Base-by-base conservation (phyloP, 2,113 vertebrate species). In the Benitochromis conjunctus region DNA sequence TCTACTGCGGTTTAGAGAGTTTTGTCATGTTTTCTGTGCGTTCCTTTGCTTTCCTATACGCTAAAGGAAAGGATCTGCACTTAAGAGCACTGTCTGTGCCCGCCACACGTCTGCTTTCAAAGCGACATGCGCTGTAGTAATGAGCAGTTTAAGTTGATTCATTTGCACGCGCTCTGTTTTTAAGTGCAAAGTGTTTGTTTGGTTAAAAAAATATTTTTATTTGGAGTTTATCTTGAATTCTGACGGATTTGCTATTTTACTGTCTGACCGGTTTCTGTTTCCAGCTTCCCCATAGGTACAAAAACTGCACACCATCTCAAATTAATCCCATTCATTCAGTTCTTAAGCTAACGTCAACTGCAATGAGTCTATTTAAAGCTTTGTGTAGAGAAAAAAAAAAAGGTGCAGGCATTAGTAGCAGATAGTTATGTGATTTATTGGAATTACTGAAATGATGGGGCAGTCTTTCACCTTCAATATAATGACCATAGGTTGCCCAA, bases 401-500 rank as follows among this genome's bases (percentile, higher is more conserved):
- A 84, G 84, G 80, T 91, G 76, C 7, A 76, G 57, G 64, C 46
- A 83, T 53, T n/a, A 53, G 71, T 76, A 53, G 3, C 46, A 76
- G 26, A 76, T 51, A 43, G 51, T 86, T 56, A 83, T 82, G 64
- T 46, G 60, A 88, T 78, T 88, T 83, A 81, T 76, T 79, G n/a
- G 31, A 87, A 85, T 48, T 6, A 62, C 13, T 71, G 54, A 29
- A 88, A 91, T 82, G 34, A 86, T 24, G 55, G 82, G 77, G 36
- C 64, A 82, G 87, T 64, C 10, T 78, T 64, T 82, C 53, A 80
- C 64, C 24, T 38, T 82, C 46, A 58, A 7, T 60, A 21, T 89
- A 83, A 82, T 83, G 82, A 62, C 62, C 19, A 29, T 10, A 31
- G 53, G 86, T 54, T 80, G 77, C 89, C 87, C 4, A 10, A 34